These are phyloP conservation scores for Acleris sparsana DNA, from an alignment of 2,888 invertebrate genomes.

Conservation along the genomic window DNA sequence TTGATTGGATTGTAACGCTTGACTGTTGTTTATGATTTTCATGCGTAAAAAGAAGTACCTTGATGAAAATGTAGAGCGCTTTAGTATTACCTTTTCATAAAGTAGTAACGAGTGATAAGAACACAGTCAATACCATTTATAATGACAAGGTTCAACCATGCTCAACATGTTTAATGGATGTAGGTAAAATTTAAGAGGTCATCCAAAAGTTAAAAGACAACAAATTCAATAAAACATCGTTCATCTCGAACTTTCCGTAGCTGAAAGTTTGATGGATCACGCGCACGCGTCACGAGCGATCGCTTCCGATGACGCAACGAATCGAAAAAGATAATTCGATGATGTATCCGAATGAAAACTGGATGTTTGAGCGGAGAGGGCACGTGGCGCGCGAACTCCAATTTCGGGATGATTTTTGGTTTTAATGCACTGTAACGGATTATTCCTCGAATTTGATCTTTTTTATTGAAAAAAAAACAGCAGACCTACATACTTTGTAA, in stretches of 20 bases:
- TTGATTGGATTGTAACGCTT: too few species aligned
- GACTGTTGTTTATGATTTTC: too few species aligned
- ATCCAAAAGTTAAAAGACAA: background rate
- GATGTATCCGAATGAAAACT: slow-evolving; percentile 45
- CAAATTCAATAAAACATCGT: slow-evolving; percentile 44
- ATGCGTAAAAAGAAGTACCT: too few species aligned
- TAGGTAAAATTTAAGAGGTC: background rate
- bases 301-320: slow-evolving; percentile 60
- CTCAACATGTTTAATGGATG: too few species aligned
- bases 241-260: slow-evolving; percentile 40
- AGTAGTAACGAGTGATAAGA: too few species aligned
- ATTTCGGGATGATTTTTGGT: background rate
- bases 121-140: too few species aligned
- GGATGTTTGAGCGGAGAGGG: slow-evolving; percentile 40
- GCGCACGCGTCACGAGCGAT: slow-evolving; percentile 65
- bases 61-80: too few species aligned
- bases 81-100: too few species aligned
- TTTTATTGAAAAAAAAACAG: too few species aligned
- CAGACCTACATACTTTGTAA: too few species aligned
- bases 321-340: slow-evolving; percentile 52
- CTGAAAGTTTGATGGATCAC: slow-evolving; percentile 65
- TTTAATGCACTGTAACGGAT: background rate
- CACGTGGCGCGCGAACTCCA: slow-evolving; percentile 38
- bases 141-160: too few species aligned
- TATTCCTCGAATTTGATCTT: background rate